These are phyloP conservation scores for Hirundichthys speculiger DNA, from an alignment of 2,113 vertebrate genomes.

Conservation along the genomic window DNA sequence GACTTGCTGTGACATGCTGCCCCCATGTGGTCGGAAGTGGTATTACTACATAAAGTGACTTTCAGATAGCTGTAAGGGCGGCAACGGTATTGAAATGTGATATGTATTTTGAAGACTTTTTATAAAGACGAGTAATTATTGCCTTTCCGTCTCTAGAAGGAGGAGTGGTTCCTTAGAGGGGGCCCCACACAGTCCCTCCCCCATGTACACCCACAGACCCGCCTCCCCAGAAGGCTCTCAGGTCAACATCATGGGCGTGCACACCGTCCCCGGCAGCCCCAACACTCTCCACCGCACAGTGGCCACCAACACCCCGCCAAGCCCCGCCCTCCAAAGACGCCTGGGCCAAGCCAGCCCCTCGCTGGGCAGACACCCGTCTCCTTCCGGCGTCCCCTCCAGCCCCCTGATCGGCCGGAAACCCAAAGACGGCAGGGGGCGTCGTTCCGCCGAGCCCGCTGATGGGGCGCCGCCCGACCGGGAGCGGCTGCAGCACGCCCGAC, in stretches of 20 bases:
- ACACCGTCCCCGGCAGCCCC: conserved; percentile 89
- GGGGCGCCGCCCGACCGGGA: conserved; percentile 55
- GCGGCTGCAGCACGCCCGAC: conserved; percentile 84
- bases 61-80: too few species aligned
- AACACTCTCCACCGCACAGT: conserved; percentile 94
- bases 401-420: conserved; percentile 69
- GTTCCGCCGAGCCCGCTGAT: conserved; percentile 75
- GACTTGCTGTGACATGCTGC: too few species aligned
- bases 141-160: conserved; percentile 62
- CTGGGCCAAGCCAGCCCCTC: conserved; percentile 81
- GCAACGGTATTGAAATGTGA: too few species aligned
- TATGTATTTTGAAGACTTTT: too few species aligned
- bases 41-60: too few species aligned
- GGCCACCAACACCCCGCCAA: conserved; percentile 93
- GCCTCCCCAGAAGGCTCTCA: conserved; percentile 81
- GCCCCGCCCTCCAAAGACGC: conserved; percentile 88
- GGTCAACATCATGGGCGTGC: conserved; percentile 81
- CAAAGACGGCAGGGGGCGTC: conserved; percentile 13
- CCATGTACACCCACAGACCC: conserved; percentile 57
- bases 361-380: conserved; percentile 44
- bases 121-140: too few species aligned
- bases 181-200: conserved; percentile 52
- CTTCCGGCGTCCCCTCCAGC: conserved; percentile 61
- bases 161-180: conserved; percentile 72
- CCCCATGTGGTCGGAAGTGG: too few species aligned